These are phyloP conservation scores for Fregetta grallaria DNA, from an alignment of 2,113 vertebrate genomes.

Conservation along the genomic window DNA sequence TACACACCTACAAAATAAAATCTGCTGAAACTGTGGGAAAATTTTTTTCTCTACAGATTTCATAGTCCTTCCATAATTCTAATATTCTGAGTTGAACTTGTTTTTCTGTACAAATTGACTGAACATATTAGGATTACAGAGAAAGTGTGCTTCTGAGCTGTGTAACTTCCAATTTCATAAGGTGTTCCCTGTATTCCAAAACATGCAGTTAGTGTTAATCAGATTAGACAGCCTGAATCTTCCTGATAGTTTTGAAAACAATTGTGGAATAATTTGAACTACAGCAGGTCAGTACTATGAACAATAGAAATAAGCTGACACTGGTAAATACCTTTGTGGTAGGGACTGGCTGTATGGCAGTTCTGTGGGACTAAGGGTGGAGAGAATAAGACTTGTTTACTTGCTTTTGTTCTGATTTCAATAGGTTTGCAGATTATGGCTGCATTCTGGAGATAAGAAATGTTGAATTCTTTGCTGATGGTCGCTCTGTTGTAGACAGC, in stretches of 20 bases:
- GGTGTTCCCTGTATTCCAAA: neutral
- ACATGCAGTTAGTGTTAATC: slow-evolving; percentile 3
- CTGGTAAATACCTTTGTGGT: slow-evolving; percentile 37
- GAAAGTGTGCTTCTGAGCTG: neutral
- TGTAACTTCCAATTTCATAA: neutral
- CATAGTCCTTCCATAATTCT: neutral
- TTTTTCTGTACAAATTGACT: neutral
- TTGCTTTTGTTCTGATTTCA: slow-evolving; percentile 45
- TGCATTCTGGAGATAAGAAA: slow-evolving; percentile 84
- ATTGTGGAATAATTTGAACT: slow-evolving; percentile 28
- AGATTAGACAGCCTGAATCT: slow-evolving; percentile 46
- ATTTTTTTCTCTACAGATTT: neutral
- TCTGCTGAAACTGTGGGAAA: neutral
- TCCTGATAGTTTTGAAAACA: slow-evolving; percentile 43
- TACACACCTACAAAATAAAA: neutral
- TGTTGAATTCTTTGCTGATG: slow-evolving; percentile 82
- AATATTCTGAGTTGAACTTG: neutral
- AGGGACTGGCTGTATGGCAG: neutral
- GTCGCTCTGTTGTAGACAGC: slow-evolving; percentile 82
- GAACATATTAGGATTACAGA: neutral
- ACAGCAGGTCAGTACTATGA: neutral
- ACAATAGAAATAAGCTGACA: slow-evolving; percentile 36
- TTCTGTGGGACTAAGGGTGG: slow-evolving; percentile 2
- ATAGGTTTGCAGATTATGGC: slow-evolving; percentile 83
- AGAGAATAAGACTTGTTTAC: slow-evolving; percentile 31